These are phyloP conservation scores for Cichlasoma orientale DNA, from an alignment of 2,797 vertebrate genomes.

Conservation along the genomic window DNA sequence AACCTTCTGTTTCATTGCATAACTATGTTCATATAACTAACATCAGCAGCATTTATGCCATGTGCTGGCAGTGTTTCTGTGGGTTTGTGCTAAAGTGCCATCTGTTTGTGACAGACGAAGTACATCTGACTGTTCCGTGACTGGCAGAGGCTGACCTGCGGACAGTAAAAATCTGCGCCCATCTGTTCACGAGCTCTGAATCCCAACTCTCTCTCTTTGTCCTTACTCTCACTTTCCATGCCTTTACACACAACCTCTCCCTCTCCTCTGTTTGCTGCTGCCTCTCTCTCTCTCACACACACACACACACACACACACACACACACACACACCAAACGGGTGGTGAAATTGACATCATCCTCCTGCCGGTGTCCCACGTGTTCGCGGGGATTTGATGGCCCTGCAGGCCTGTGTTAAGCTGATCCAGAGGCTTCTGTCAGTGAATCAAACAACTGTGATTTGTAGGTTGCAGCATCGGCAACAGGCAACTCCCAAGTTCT, in stretches of 20 bases:
- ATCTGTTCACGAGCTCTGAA: slow-evolving; percentile 17
- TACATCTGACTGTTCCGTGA: slow-evolving; percentile 34
- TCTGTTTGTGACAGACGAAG: slow-evolving; percentile 50
- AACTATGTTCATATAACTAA: slow-evolving; percentile 19
- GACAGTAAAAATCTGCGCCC: slow-evolving; percentile 13
- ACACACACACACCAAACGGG: background rate
- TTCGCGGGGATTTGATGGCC: slow-evolving; percentile 47
- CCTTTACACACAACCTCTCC: background rate
- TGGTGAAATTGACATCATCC: slow-evolving; percentile 21
- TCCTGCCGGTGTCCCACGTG: slow-evolving; percentile 30
- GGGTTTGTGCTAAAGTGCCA: slow-evolving; percentile 44
- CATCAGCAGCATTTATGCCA: slow-evolving; percentile 29
- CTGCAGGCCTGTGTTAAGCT: slow-evolving; percentile 43
- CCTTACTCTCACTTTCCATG: background rate
- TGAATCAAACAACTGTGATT: slow-evolving; percentile 51
- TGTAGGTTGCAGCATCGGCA: slow-evolving; percentile 10
- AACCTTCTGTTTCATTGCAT: slow-evolving; percentile 22
- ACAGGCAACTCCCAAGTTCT: slow-evolving; percentile 11
- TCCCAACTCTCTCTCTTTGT: slow-evolving; percentile 1
- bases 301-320: background rate
- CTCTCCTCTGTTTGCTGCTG: slow-evolving; percentile 7
- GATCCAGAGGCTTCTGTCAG: slow-evolving; percentile 35
- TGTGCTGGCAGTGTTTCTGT: slow-evolving; percentile 9
- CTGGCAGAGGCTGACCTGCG: slow-evolving; percentile 18
- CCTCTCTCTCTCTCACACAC: background rate